A percentile compares a stretch with the other conserved stretches of the same genome.
Evolutionary conservation across 2,113 vertebrate genomes (phyloP).

Genomic region (Pygoscelis antarcticus): DNA sequence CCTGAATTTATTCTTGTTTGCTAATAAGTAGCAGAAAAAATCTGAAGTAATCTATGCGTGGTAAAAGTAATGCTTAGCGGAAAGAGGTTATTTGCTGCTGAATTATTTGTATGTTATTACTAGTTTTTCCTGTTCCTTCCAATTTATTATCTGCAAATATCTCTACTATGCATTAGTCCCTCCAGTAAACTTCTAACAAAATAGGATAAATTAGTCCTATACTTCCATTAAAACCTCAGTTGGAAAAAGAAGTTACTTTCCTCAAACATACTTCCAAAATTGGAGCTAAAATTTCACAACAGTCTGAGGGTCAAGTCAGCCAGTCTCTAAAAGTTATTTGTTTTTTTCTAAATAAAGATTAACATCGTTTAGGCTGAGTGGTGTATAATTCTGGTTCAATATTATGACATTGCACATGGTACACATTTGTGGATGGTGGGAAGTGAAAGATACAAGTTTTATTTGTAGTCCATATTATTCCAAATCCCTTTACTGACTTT

Average conservation of each 20-base stretch:
- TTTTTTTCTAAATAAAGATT: not conserved
- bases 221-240: not conserved
- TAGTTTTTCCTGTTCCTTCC: not conserved
- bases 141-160: not conserved
- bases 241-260: not conserved
- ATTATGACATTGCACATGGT: fast-evolving
- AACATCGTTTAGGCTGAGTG: not conserved
- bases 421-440: not conserved
- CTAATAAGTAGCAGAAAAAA: not conserved
- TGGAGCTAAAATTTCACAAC: not conserved
- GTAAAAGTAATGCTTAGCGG: not conserved
- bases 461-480: not conserved
- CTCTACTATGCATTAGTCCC: not conserved
- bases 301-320: not conserved
- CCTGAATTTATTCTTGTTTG: not conserved
- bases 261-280: not conserved
- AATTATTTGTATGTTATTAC: not conserved
- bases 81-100: not conserved
- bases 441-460: not conserved
- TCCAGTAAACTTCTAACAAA: not conserved
- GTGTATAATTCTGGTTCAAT: not conserved
- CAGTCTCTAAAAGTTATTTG: not conserved
- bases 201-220: not conserved
- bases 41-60: not conserved
- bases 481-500: not conserved